Base-by-base conservation (phyloP, 2,797 vertebrate species). In the Champsocephalus esox region DNA sequence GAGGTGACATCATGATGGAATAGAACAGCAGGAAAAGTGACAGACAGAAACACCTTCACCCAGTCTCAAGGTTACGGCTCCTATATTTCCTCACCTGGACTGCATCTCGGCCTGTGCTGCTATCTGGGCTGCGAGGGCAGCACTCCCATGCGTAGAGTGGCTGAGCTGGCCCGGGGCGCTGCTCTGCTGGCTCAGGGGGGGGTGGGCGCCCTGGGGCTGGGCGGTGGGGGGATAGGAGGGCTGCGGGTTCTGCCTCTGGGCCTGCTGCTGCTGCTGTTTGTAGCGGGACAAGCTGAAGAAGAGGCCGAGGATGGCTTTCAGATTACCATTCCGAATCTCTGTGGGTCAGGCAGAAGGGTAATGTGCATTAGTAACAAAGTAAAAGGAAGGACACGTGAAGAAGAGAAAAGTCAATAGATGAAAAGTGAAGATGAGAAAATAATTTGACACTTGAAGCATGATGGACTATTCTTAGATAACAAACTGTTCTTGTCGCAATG, bases 241-340 rank as follows among this genome's bases (percentile, higher is more conserved):
- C 79, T 94, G 95, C 73, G 94, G 90, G 66, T 85, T 87, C 75
- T 95, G 96, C 59, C 94, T 93, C 77, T 94, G 95, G 69, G 93
- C 92, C 86, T 94, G 95, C 67, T 94, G 95, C 90, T 99, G 98
- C 90, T 99, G 97, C 86, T 99, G 98, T 87, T 99, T 99, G 93
- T 97, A 99, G 2, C 98, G 96, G 8, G 98, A 99, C 56, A 99
- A 91, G 86, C 98, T 99, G 93, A 99, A 99, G 95, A 99, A 99
- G 76, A 99, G 96, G 80, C 98, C 98, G 83, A 99, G 88, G 85
- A 99, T 99, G 86, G 98, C 97, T 95, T 99, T 99, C 82, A 99
- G 95, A 95, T 99, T 99, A 62, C 98, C 98, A 96, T 99, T 99
- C 44, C 97, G 95, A 86, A 99, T 99, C 92, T 99, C 98, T 99